Conservation (phyloP, 2,888 invertebrate genomes). For the Stratiomys singularior region DNA sequence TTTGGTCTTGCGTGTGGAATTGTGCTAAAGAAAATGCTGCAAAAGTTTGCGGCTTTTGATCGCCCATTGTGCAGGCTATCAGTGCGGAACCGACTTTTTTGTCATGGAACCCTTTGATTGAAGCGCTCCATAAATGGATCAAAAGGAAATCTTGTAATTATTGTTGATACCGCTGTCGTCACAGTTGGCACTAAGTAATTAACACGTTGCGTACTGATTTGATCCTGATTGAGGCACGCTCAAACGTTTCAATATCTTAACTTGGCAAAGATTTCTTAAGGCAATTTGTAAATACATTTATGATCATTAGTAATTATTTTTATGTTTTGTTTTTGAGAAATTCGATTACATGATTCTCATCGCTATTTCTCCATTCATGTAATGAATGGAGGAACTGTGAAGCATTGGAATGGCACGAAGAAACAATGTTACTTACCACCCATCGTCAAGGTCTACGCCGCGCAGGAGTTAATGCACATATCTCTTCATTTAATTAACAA, state of each 20-base stretch:
- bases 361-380: too few relatives aligned
- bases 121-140: constrained; percentile 19
- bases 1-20: constrained; percentile 15
- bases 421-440: too few relatives aligned
- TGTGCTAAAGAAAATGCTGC: not conserved
- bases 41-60: constrained; percentile 40
- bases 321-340: too few relatives aligned
- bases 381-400: too few relatives aligned
- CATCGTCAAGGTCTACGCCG: too few relatives aligned
- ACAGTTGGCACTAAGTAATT: not conserved
- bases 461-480: not conserved
- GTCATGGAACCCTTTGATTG: constrained; percentile 20
- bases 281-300: too few relatives aligned
- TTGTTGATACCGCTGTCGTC: not conserved
- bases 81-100: constrained; percentile 40
- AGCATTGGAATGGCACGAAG: too few relatives aligned
- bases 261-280: too few relatives aligned
- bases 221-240: too few relatives aligned
- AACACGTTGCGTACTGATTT: not conserved
- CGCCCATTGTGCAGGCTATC: constrained; percentile 32
- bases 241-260: too few relatives aligned
- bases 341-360: too few relatives aligned
- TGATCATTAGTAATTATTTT: too few relatives aligned
- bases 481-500: not conserved
- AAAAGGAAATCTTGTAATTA: constrained; percentile 18